These are phyloP conservation scores for Frieseomelitta varia DNA, from an alignment of 1,140 invertebrate species.

Conservation along the genomic window DNA sequence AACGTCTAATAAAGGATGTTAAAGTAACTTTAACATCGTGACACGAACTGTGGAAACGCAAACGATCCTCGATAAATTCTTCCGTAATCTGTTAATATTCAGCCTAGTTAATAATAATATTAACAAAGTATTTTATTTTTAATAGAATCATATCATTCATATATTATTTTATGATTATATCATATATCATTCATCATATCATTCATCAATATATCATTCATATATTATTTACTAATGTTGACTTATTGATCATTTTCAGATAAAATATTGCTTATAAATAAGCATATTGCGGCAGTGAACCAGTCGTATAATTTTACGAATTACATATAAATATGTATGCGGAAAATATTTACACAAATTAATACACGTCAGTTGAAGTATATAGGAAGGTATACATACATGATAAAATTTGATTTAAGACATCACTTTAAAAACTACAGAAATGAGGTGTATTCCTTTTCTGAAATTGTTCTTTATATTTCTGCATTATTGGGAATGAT, in stretches of 20 bases:
- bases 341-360: background rate
- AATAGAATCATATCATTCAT: too few species aligned
- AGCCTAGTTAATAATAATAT: background rate
- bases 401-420: background rate
- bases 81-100: background rate
- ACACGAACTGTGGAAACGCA: background rate
- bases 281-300: background rate
- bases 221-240: background rate
- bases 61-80: slow-evolving; percentile 4
- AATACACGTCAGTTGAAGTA: background rate
- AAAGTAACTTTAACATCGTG: background rate
- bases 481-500: background rate
- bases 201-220: background rate
- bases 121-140: too few species aligned
- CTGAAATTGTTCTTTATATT: slow-evolving; percentile 13
- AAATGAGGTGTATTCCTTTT: background rate
- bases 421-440: background rate
- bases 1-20: background rate
- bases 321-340: background rate
- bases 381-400: background rate
- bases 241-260: background rate
- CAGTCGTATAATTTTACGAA: background rate
- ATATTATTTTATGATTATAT: too few species aligned
- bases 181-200: too few species aligned
- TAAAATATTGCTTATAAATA: too few species aligned